Conservation (phyloP, 2,113 vertebrate genomes). For the Albula goreensis region DNA sequence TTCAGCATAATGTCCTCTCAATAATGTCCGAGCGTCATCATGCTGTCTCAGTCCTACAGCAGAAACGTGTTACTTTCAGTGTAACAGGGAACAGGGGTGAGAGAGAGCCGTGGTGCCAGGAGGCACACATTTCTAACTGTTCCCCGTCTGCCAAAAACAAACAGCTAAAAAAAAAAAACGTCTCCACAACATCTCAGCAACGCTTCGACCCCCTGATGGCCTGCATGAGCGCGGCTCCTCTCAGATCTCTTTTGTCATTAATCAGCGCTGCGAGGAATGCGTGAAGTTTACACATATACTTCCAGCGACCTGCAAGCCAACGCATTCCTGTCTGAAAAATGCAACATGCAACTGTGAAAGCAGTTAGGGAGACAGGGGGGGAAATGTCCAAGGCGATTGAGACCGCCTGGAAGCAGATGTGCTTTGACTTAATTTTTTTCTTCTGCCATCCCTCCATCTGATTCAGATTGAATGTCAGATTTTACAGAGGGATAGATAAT, state of each 20-base stretch:
- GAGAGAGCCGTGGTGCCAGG: background rate
- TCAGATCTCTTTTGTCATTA: background rate
- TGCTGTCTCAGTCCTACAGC: too few species aligned
- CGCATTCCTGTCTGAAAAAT: background rate
- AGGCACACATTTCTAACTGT: too few species aligned
- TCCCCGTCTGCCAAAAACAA: too few species aligned
- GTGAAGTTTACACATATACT: background rate
- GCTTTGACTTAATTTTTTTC: background rate
- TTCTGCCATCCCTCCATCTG: background rate
- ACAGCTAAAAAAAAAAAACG: background rate
- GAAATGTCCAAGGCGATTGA: background rate
- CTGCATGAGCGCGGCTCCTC: background rate
- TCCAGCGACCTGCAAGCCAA: background rate
- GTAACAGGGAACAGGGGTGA: background rate
- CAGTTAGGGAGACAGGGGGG: background rate
- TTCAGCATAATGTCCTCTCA: too few species aligned
- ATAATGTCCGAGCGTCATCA: too few species aligned
- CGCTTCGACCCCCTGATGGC: too few species aligned
- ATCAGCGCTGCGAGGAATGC: background rate
- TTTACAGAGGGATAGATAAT: background rate
- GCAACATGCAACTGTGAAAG: background rate
- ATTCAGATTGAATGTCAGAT: background rate
- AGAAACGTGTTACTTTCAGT: background rate
- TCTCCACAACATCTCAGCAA: background rate
- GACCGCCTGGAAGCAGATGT: conserved; percentile 16